Evolutionary conservation across 1,140 invertebrate species (phyloP).

Genomic region (Zaprionus tsacasi): DNA sequence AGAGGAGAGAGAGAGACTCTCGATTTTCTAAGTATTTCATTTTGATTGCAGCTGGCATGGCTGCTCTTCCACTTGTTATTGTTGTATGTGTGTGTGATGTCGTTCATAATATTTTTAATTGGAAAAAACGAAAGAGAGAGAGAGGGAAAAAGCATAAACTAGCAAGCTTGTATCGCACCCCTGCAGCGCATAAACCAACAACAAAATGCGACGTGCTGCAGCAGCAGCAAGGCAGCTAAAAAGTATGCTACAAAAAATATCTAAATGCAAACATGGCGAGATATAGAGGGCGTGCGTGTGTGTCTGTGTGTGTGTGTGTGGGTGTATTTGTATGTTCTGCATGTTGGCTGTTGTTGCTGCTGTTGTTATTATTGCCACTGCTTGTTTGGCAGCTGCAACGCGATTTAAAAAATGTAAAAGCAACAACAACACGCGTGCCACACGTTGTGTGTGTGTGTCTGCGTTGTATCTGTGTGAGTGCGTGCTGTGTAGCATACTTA

Average conservation of each 20-base stretch:
- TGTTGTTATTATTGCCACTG: constrained; percentile 11
- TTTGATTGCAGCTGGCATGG: constrained; percentile 33
- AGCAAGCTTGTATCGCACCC: not conserved
- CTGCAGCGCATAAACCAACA: constrained; percentile 34
- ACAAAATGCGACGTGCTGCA: constrained; percentile 4
- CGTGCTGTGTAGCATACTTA: constrained; percentile 35
- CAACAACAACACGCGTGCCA: constrained; percentile 50
- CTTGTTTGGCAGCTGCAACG: constrained; percentile 26
- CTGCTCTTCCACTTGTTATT: not conserved
- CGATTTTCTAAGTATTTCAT: constrained; percentile 9
- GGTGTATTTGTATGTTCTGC: constrained; percentile 9
- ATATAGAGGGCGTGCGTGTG: constrained; percentile 15
- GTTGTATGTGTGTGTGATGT: constrained; percentile 5
- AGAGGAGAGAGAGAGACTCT: not conserved
- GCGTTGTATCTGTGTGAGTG: constrained; percentile 33
- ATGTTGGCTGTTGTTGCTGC: constrained; percentile 29
- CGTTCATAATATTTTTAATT: constrained; percentile 64
- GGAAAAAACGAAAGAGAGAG: constrained; percentile 27
- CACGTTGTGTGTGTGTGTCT: constrained; percentile 21
- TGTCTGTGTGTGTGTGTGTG: constrained; percentile 5
- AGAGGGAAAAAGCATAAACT: constrained; percentile 45
- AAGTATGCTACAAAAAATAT: constrained; percentile 72
- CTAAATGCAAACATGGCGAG: constrained; percentile 38
- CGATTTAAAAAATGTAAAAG: constrained; percentile 78
- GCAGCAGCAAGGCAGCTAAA: constrained; percentile 24